Evolutionary conservation across 2,797 vertebrate genomes (phyloP), one percentile per base, ranked within the genome.

Genomic region (Threskiornis aethiopicus): DNA sequence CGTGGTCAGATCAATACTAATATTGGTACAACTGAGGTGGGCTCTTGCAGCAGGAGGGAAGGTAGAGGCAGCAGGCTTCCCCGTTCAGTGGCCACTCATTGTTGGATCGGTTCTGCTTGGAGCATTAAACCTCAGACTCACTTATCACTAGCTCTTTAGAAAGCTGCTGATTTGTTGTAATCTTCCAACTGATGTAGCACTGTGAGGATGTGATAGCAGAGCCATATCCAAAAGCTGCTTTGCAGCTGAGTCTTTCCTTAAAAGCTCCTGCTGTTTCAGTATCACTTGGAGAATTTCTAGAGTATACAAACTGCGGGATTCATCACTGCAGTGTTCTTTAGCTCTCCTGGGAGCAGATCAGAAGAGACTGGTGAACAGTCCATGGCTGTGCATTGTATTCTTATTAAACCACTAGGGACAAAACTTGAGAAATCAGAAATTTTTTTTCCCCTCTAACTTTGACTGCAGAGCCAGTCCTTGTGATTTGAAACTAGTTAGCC

Each of bases 51-150:
- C 49, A 35, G 44, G 41, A 61, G 71, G 67, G 52, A n/a, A 26
- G 35, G 33, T 5, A 29, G 22, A 24, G 13, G 61, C 31, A 82
- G 24, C 24, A 42, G 37, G 10, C 41, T 84, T 69, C 33, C 24
- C 20, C 4, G 0, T 26, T 58, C 55, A 20, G 52, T 57, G 19
- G 22, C 39, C 11, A 1, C 28, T 26, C 8, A 4, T 15, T 78
- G 28, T 46, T 87, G 39, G 31, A 47, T 70, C 17, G 12, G 35
- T 82, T 89, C 39, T 87, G 16, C 46, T 26, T 78, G 55, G 39
- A 58, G 14, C 22, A 4, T 25, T 71, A 42, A 46, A 51, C 19
- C 8, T 87, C 33, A 51, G 28, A 7, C 29, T 76, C 4, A 0
- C 42, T 70, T 75, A 20, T 42, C 37, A 10, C 9, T 13, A 6